A percentile compares a stretch with the other conserved stretches of the same genome.
phyloP scores from a whole-genome alignment of 64 coral and sea anemone species.

The Anthopleura sola region DNA sequence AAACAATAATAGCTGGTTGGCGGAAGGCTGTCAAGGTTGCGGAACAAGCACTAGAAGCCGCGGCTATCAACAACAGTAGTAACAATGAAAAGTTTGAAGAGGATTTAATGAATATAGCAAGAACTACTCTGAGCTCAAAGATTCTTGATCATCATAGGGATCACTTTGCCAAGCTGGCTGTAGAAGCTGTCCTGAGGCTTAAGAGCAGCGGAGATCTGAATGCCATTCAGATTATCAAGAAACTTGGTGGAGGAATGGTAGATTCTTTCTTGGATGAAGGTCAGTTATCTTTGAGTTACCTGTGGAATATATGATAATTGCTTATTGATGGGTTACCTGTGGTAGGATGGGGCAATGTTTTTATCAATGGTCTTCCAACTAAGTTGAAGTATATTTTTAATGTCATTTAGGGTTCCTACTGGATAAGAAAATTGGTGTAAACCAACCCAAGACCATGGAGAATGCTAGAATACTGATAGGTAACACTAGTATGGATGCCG shows the following conservation, averaged over 20 bases:
- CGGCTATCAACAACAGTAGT: constrained; percentile 72
- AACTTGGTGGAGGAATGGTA: constrained; percentile 94
- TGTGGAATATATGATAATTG: neutral
- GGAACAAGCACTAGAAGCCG: constrained; percentile 75
- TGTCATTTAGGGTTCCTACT: constrained; percentile 76
- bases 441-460: constrained; percentile 96
- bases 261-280: constrained; percentile 99
- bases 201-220: constrained; percentile 95
- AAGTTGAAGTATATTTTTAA: no score
- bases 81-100: constrained; percentile 80
- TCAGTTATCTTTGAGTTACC: constrained; percentile 3
- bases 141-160: constrained; percentile 92
- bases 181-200: constrained; percentile 88
- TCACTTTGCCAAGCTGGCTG: constrained; percentile 96
- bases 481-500: constrained; percentile 96
- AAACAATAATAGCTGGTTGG: constrained; percentile 91
- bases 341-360: no score
- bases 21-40: constrained; percentile 84
- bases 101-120: constrained; percentile 98
- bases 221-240: constrained; percentile 99
- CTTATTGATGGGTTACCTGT: no score
- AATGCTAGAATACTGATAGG: constrained; percentile 96
- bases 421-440: constrained; percentile 99
- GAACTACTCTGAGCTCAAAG: constrained; percentile 97
- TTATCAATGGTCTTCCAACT: no score